Evolutionary conservation across 2,797 vertebrate species (phyloP).

Genomic region (Dermochelys coriacea): DNA sequence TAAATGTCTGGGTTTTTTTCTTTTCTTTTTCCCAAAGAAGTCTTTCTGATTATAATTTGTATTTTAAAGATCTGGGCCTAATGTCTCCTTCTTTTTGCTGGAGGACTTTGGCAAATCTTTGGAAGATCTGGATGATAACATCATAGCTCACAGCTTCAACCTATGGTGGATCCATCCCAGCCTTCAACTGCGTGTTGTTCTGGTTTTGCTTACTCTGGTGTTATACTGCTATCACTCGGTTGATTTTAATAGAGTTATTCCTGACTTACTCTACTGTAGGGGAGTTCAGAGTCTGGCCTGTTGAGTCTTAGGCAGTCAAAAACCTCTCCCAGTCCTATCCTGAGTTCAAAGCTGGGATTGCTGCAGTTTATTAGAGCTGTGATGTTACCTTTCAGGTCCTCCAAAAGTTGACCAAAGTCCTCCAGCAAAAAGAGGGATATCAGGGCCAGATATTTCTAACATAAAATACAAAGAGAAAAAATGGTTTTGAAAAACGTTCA

Average conservation of each 20-base stretch:
- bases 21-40: background rate
- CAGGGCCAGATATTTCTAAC: background rate
- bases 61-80: background rate
- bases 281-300: background rate
- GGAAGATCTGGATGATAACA: background rate
- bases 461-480: background rate
- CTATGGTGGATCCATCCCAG: background rate
- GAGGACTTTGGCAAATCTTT: background rate
- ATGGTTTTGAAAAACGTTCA: background rate
- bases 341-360: background rate
- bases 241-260: background rate
- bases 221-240: background rate
- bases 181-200: background rate
- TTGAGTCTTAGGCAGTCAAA: background rate
- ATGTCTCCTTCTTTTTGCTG: background rate
- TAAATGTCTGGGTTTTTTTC: background rate
- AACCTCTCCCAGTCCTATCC: background rate
- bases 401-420: background rate
- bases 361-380: background rate
- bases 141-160: background rate
- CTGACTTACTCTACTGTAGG: background rate
- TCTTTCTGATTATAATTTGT: background rate
- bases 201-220: background rate
- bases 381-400: background rate
- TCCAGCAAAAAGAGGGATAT: background rate